A percentile compares a stretch with the other conserved stretches of the same genome.
Evolutionary conservation across 2,113 vertebrate genomes (phyloP).

Genomic region (Rhea pennata): DNA sequence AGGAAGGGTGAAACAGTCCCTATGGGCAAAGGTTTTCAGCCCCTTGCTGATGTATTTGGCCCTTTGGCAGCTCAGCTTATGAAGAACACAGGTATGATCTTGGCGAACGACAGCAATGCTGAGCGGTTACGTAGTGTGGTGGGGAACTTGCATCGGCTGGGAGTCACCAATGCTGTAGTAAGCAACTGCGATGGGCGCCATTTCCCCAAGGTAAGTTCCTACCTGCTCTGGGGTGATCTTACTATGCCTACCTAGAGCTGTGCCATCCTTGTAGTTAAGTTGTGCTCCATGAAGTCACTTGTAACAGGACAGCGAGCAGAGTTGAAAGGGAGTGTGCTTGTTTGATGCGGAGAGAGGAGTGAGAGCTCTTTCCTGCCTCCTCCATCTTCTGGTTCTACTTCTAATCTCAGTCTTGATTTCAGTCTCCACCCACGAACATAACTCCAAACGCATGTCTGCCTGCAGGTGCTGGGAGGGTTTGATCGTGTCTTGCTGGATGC

Average conservation of each 20-base stretch:
- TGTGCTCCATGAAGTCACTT: background rate
- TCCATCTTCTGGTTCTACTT: background rate
- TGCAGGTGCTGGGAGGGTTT: constrained; percentile 93
- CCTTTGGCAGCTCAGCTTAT: constrained; percentile 89
- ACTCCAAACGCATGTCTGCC: background rate
- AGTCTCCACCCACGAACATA: rapidly evolving
- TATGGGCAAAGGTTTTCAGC: background rate
- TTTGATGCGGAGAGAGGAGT: background rate
- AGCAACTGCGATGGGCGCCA: constrained; percentile 93
- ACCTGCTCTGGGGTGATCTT: background rate
- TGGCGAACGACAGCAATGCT: constrained; percentile 91
- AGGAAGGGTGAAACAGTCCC: background rate
- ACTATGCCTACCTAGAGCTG: background rate
- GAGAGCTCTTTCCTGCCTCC: background rate
- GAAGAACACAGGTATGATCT: constrained; percentile 94
- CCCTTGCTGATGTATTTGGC: background rate
- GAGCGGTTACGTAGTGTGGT: constrained; percentile 93
- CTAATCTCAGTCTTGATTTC: background rate
- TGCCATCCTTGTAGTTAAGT: background rate
- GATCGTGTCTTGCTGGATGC: constrained; percentile 94
- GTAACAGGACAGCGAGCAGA: background rate
- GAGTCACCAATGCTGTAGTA: constrained; percentile 90
- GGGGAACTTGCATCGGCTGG: constrained; percentile 94
- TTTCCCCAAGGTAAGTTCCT: constrained; percentile 87
- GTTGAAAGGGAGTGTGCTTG: background rate